phyloP scores from a whole-genome alignment of 2,113 vertebrate genomes.

The Paraplagusia blochii region DNA sequence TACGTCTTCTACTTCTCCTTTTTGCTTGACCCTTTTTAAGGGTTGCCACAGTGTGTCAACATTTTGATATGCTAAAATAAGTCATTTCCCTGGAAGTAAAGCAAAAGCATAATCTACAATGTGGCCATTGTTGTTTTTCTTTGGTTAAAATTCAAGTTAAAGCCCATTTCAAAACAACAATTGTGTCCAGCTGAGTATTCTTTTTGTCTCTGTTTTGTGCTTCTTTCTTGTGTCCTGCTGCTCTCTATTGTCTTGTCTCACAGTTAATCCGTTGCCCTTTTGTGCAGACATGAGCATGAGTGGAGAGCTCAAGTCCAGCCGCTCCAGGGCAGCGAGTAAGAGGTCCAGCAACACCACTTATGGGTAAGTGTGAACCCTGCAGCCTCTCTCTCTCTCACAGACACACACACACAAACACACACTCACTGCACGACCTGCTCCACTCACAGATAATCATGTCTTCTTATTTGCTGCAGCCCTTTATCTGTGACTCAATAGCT shows the following conservation, averaged over 20 bases:
- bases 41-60: too few species aligned
- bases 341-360: conserved; percentile 72
- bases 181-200: neutral
- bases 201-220: neutral
- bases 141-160: too few species aligned
- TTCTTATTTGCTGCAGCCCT: conserved; percentile 50
- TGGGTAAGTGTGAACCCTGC: conserved; percentile 63
- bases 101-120: too few species aligned
- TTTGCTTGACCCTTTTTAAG: neutral
- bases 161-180: too few species aligned
- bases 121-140: too few species aligned
- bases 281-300: conserved; percentile 76
- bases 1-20: too few species aligned
- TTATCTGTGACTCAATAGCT: conserved; percentile 44
- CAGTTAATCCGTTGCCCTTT: conserved; percentile 57
- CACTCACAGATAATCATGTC: conserved; percentile 32
- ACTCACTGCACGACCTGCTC: neutral
- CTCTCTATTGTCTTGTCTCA: conserved; percentile 24
- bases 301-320: conserved; percentile 76
- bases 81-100: too few species aligned
- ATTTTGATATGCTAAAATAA: too few species aligned
- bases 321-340: conserved; percentile 73
- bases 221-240: neutral
- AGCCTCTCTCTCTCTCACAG: too few species aligned
- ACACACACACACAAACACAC: neutral